These are phyloP conservation scores for Dasypus novemcinctus DNA, from an alignment of 2,113 vertebrate genomes.

Conservation along the genomic window DNA sequence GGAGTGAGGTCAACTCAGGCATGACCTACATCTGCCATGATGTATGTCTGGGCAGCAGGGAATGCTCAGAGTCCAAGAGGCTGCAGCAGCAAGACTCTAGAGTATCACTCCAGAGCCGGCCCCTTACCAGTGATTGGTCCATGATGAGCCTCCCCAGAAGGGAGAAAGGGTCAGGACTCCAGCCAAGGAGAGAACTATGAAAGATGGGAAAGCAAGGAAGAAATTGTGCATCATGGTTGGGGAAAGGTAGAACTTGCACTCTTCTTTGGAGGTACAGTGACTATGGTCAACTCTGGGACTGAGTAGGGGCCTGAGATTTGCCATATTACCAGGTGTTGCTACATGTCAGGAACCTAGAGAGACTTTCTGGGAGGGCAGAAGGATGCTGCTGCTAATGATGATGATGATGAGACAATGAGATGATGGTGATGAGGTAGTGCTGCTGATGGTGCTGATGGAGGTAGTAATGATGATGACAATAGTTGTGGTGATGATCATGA, in stretches of 20 bases:
- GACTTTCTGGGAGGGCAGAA: not conserved
- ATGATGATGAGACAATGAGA: accelerated
- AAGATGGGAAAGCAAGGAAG: not conserved
- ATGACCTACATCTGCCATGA: not conserved
- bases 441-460: not conserved
- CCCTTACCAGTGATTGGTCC: not conserved
- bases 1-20: not conserved
- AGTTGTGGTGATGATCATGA: not conserved
- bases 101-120: not conserved
- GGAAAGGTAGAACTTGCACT: not conserved
- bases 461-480: accelerated
- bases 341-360: not conserved
- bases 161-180: not conserved
- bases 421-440: too few species aligned
- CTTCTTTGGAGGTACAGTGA: not conserved
- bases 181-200: not conserved
- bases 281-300: not conserved
- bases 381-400: not conserved
- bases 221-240: not conserved
- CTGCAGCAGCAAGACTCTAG: not conserved
- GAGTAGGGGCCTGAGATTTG: not conserved
- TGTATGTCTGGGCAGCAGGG: not conserved
- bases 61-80: not conserved
- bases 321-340: not conserved
- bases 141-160: not conserved